phyloP scores from a whole-genome alignment of 2,113 vertebrate genomes.

The Ivindomyrus marchei region DNA sequence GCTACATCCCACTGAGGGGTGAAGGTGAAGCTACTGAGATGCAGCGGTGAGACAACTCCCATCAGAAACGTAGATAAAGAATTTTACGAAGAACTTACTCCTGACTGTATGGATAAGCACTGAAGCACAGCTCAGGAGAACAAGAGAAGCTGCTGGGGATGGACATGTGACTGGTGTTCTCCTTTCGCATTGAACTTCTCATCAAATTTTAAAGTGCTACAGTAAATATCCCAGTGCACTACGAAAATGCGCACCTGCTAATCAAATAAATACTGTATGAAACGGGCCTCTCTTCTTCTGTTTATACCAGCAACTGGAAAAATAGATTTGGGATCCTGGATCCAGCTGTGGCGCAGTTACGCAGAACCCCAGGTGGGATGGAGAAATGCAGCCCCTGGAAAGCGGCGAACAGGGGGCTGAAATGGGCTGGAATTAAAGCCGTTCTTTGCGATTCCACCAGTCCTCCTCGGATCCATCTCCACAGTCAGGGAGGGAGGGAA shows the following conservation, averaged over 20 bases:
- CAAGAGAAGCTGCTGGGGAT: neutral
- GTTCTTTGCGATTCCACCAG: neutral
- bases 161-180: neutral
- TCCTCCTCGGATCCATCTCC: neutral
- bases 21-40: neutral
- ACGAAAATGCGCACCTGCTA: neutral
- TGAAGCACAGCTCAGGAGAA: neutral
- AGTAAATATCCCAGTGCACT: neutral
- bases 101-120: neutral
- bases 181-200: neutral
- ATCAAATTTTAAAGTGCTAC: neutral
- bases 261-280: neutral
- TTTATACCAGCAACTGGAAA: neutral
- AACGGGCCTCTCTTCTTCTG: neutral
- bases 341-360: neutral
- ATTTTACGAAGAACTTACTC: neutral
- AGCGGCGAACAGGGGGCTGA: neutral
- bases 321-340: neutral
- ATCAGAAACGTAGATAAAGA: neutral
- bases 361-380: neutral
- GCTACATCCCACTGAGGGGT: neutral
- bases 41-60: neutral
- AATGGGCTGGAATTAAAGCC: neutral
- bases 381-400: neutral
- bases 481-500: neutral